phyloP scores from a whole-genome alignment of 1,140 invertebrate genomes.

The Manduca sexta region DNA sequence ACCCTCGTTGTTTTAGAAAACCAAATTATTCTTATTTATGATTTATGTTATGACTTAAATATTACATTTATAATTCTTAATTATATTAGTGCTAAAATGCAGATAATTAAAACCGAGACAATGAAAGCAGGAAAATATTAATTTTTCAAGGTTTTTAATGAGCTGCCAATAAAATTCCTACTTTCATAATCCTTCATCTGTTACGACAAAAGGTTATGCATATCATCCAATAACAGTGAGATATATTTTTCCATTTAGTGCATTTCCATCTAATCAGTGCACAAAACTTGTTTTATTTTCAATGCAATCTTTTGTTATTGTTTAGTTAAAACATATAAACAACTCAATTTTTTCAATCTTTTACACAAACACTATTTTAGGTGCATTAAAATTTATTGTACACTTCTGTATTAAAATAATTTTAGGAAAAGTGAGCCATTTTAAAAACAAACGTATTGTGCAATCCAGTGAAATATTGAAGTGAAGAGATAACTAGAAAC shows the following conservation, averaged over 20 bases:
- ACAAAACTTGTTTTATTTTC: conserved; percentile 22
- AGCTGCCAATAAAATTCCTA: conserved; percentile 9
- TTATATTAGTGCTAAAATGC: conserved; percentile 17
- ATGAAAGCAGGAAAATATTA: conserved; percentile 20
- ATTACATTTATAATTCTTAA: conserved; percentile 8
- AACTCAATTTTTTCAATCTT: conserved; percentile 25
- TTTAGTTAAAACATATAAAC: conserved; percentile 23
- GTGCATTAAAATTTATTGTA: conserved; percentile 49
- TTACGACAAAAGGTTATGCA: conserved; percentile 6
- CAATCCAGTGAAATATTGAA: conserved; percentile 67
- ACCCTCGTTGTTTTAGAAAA: conserved; percentile 5
- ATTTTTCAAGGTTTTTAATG: too few species aligned
- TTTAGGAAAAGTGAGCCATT: conserved; percentile 72
- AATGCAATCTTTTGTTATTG: conserved; percentile 19
- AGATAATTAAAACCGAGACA: conserved; percentile 4
- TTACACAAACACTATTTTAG: conserved; percentile 51
- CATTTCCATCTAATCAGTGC: conserved; percentile 43
- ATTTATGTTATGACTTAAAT: conserved; percentile 7
- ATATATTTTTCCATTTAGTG: conserved; percentile 25
- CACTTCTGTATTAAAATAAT: conserved; percentile 44
- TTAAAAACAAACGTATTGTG: conserved; percentile 69
- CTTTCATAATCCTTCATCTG: conserved; percentile 16
- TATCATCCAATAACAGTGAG: conserved; percentile 8
- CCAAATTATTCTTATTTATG: conserved; percentile 1
- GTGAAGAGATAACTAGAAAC: conserved; percentile 65